Percentiles rank a stretch among this genome's conserved stretches.
These are phyloP conservation scores for Coptotermes formosanus DNA, from an alignment of 1,140 invertebrate species.

Conservation along the genomic window DNA sequence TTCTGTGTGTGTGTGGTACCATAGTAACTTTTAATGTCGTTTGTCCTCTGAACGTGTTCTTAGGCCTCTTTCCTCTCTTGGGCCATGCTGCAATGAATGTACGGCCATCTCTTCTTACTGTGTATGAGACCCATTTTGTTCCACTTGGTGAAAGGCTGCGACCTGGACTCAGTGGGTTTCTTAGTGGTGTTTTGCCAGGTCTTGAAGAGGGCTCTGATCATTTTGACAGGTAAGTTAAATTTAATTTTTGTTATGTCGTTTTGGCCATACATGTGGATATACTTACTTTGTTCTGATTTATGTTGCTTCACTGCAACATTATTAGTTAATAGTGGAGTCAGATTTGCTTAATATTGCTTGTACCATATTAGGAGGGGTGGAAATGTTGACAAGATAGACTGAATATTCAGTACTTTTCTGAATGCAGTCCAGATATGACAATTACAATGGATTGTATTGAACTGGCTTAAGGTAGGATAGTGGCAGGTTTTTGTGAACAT, in stretches of 20 bases:
- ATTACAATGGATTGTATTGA: too few relatives aligned
- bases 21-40: too few relatives aligned
- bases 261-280: background rate
- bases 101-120: conserved; percentile 74
- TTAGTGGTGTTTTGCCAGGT: conserved; percentile 81
- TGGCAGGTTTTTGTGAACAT: too few relatives aligned
- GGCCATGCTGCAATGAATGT: conserved; percentile 90
- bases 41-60: conserved; percentile 35
- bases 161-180: conserved; percentile 83
- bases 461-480: too few relatives aligned
- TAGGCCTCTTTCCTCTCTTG: conserved; percentile 86
- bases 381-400: too few relatives aligned
- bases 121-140: conserved; percentile 92
- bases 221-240: conserved; percentile 64
- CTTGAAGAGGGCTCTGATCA: conserved; percentile 91
- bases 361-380: too few relatives aligned
- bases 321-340: background rate
- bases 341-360: too few relatives aligned
- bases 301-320: background rate
- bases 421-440: too few relatives aligned
- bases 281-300: background rate
- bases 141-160: conserved; percentile 76
- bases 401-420: too few relatives aligned
- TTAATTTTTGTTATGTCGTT: conserved; percentile 27
- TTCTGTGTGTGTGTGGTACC: too few relatives aligned